phyloP scores from a whole-genome alignment of 2,797 vertebrate species.

The Poecilia gillii region DNA sequence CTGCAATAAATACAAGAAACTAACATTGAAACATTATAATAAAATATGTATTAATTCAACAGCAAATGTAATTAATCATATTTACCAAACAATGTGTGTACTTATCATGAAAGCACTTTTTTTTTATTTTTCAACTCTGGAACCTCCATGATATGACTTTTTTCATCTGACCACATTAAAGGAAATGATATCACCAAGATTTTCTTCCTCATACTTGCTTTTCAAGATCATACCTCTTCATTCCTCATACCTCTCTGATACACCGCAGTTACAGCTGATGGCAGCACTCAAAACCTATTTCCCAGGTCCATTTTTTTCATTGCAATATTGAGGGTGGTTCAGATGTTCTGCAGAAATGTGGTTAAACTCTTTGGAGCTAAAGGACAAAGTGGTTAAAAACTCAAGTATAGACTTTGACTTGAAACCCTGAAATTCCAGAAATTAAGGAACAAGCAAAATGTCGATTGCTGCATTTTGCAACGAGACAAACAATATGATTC shows the following conservation, averaged over 20 bases:
- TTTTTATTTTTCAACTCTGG: neutral
- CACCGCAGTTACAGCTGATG: slow-evolving; percentile 1
- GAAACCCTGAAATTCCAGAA: neutral
- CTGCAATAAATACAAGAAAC: too few species aligned
- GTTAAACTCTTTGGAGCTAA: slow-evolving; percentile 11
- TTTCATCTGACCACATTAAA: slow-evolving; percentile 9
- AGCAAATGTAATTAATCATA: too few species aligned
- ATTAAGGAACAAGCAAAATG: neutral
- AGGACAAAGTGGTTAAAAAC: slow-evolving; percentile 14
- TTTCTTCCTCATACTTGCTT: slow-evolving; percentile 1
- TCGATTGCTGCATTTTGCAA: neutral
- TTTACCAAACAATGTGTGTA: too few species aligned
- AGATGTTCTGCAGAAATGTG: neutral
- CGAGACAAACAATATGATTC: neutral
- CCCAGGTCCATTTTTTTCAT: neutral
- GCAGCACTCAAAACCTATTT: neutral
- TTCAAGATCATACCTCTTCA: neutral
- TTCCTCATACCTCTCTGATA: neutral
- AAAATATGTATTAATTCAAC: too few species aligned
- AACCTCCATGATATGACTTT: slow-evolving; percentile 9
- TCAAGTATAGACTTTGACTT: slow-evolving; percentile 18
- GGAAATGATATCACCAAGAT: slow-evolving; percentile 29
- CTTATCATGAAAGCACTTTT: too few species aligned
- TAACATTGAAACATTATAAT: too few species aligned
- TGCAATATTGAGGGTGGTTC: slow-evolving; percentile 8